Base-by-base conservation (phyloP, 2,888 invertebrate species). In the Caenorhabditis wallacei region DNA sequence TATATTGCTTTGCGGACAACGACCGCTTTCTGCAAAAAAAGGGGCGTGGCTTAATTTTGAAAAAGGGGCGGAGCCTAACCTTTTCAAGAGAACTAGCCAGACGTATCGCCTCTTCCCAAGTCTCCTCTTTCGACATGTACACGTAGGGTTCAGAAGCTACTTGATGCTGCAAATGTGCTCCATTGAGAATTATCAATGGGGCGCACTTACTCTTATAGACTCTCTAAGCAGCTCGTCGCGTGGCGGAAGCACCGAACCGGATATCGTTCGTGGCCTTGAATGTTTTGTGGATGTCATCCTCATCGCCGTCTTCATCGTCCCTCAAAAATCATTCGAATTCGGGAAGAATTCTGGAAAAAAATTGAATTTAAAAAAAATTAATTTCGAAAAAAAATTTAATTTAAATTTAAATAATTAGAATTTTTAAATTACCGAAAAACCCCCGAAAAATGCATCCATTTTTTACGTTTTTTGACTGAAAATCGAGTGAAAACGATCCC, bases 1-100 rank as follows among this genome's bases (percentile, higher is more conserved):
- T 74, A 72, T 24, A 80, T 74, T 5, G 74, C 68, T 35, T 80
- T 80, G 26, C 68, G 57, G 13, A 80, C 69, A 2, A 53, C 46
- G n/a, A 57, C 37, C 1, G 80, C 57, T 13, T 72, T 72, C 72
- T 78, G 43, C n/a, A n/a, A n/a, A 13, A 78, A 78, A 35, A 40
- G 16, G 16, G 16, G 30, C 35, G 8, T 48, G n/a, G n/a, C n/a
- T 30, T 24, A 46, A 43, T 24, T 43, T 11, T 18, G 40, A 7
- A 74, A 54, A 13, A 7, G 37, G 37, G 37, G 37, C 10, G 18
- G 35, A 40, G 11, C 16, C 37, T 13, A 37, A 66, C 66, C 70
- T 72, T 69, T 2, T 75, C 61, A 37, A 70, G 69, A n/a, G 53
- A 53, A 4, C 5, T 24, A 0, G 76, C 76, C 22, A 76, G 48